Evolutionary conservation across 2,888 invertebrate genomes (phyloP).

Genomic region (Osedax frankpressi): DNA sequence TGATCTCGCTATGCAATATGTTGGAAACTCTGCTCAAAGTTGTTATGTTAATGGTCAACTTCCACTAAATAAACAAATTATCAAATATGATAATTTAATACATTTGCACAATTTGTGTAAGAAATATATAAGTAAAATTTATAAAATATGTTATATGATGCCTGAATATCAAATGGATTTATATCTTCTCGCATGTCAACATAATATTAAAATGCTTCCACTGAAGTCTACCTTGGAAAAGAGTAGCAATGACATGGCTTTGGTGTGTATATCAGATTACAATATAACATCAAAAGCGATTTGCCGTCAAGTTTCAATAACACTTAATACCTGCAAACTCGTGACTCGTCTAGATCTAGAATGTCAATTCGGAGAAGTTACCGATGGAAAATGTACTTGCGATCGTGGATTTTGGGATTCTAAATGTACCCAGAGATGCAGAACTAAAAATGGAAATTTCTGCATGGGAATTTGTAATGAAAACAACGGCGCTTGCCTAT

Average conservation of each 20-base stretch:
- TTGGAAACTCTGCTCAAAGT: no score
- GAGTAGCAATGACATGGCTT: not conserved
- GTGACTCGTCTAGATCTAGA: not conserved
- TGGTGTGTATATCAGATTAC: not conserved
- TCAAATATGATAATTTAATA: no score
- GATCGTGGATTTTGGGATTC: not conserved
- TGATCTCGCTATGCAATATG: no score
- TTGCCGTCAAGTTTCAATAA: not conserved
- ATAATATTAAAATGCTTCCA: not conserved
- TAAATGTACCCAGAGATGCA: not conserved
- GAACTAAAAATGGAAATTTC: no score
- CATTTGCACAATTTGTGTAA: no score
- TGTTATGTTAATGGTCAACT: no score
- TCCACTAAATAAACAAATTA: no score
- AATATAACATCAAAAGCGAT: not conserved
- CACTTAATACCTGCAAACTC: not conserved
- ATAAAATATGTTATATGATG: not conserved
- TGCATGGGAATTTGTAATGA: no score
- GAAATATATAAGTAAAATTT: not conserved
- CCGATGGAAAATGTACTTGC: not conserved
- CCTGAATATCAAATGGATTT: not conserved
- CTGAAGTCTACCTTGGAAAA: not conserved
- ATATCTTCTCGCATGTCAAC: not conserved
- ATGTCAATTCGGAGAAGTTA: not conserved
- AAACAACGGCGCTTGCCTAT: no score